Evolutionary conservation across 2,797 vertebrate species (phyloP).

Genomic region (Sebastes oblongus): DNA sequence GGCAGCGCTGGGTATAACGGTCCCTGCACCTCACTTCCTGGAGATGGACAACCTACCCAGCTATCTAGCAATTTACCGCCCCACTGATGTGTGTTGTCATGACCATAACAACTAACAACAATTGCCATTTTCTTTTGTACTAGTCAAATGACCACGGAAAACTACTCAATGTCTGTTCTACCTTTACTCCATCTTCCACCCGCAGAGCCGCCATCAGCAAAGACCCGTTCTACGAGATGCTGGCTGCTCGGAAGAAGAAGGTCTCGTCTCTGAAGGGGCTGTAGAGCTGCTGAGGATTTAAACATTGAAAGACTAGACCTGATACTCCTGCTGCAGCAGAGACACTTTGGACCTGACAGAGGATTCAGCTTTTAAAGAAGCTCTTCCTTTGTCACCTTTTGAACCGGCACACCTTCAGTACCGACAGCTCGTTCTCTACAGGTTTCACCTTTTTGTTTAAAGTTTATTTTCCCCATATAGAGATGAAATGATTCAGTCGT

Average conservation of each 20-base stretch:
- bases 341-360: constrained; percentile 22
- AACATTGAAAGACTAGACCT: constrained; percentile 19
- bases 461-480: not conserved
- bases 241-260: constrained; percentile 96
- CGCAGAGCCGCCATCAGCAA: constrained; percentile 95
- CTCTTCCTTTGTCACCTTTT: not conserved
- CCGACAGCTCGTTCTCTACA: not conserved
- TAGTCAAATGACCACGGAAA: no score
- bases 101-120: no score
- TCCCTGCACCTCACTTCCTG: rapidly evolving
- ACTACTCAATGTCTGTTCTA: no score
- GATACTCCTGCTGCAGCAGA: not conserved
- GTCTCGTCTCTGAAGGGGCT: constrained; percentile 92
- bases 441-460: constrained; percentile 1
- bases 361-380: constrained; percentile 1
- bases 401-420: not conserved
- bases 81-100: no score
- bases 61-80: no score
- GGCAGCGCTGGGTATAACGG: no score
- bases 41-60: no score
- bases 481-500: not conserved
- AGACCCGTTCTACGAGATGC: constrained; percentile 98
- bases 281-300: constrained; percentile 60
- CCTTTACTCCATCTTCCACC: not conserved
- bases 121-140: no score